Evolutionary conservation across 1,140 invertebrate species (phyloP).

Genomic region (Hirudo medicinalis): DNA sequence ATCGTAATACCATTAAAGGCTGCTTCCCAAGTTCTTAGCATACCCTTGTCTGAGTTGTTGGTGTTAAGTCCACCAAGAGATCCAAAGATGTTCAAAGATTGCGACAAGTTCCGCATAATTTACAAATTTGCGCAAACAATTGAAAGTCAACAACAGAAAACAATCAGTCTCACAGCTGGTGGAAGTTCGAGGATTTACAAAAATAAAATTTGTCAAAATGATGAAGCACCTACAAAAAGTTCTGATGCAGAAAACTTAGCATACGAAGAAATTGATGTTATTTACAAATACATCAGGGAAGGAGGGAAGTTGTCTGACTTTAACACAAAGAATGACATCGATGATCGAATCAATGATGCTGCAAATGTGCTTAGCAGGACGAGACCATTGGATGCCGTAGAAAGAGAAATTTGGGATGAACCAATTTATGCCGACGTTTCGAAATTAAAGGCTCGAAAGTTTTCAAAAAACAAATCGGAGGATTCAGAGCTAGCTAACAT

Average conservation of each 20-base stretch:
- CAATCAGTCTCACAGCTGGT: not conserved
- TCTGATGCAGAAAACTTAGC: not conserved
- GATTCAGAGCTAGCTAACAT: conserved; percentile 2
- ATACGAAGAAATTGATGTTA: conserved; percentile 4
- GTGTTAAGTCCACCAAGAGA: too few relatives aligned
- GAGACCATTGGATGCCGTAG: not conserved
- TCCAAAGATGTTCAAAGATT: conserved; percentile 1
- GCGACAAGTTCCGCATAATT: not conserved
- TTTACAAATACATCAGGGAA: not conserved
- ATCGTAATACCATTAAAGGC: not conserved
- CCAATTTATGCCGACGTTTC: conserved; percentile 10
- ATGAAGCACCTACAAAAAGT: not conserved
- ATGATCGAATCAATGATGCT: too few relatives aligned
- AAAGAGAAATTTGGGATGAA: conserved; percentile 9
- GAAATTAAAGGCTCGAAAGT: not conserved
- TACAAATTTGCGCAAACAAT: not conserved
- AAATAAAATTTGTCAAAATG: not conserved
- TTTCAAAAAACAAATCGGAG: not conserved
- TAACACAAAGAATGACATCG: not conserved
- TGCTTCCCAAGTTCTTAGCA: not conserved
- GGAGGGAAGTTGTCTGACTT: conserved; percentile 1
- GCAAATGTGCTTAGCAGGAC: not conserved
- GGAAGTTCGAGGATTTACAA: not conserved
- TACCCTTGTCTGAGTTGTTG: not conserved
- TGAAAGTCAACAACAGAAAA: not conserved